A percentile compares a stretch with the other conserved stretches of the same genome.
Conservation (phyloP, 2,113 vertebrate genomes). For the Taxidea taxus region DNA sequence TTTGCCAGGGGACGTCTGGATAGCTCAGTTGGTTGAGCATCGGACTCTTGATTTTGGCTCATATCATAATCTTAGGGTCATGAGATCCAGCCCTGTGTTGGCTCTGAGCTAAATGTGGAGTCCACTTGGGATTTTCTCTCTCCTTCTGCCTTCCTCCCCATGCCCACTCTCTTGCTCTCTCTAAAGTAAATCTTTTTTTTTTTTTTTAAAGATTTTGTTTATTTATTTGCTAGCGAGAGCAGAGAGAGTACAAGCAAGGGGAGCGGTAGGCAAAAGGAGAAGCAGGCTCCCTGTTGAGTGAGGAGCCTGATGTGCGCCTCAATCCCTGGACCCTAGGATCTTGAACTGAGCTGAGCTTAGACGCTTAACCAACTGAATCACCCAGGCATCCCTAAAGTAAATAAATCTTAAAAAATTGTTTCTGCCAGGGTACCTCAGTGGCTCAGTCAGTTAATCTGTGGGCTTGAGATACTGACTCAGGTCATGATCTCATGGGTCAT, state of each 20-base stretch:
- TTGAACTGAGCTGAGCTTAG: no score
- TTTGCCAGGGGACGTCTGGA: not conserved
- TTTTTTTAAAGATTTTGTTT: not conserved
- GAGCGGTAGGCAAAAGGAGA: no score
- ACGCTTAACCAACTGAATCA: no score
- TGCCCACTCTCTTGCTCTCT: not conserved
- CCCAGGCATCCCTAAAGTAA: no score
- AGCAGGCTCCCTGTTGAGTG: no score
- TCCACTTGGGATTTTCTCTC: not conserved
- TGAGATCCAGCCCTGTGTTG: not conserved
- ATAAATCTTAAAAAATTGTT: not conserved
- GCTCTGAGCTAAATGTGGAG: not conserved
- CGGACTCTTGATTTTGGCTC: not conserved
- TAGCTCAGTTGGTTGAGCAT: not conserved
- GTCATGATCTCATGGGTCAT: not conserved
- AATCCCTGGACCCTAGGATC: no score
- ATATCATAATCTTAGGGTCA: not conserved
- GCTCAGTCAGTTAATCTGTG: not conserved
- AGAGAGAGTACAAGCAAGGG: no score
- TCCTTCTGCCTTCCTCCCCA: not conserved
- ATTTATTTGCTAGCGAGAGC: no score
- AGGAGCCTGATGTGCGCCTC: no score
- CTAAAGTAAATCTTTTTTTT: not conserved
- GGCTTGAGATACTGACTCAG: not conserved
- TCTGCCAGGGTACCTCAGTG: not conserved